Evolutionary conservation across 2,797 vertebrate species (phyloP), one percentile per base, ranked within the genome.

Genomic region (Schizopygopsis pylzovi): DNA sequence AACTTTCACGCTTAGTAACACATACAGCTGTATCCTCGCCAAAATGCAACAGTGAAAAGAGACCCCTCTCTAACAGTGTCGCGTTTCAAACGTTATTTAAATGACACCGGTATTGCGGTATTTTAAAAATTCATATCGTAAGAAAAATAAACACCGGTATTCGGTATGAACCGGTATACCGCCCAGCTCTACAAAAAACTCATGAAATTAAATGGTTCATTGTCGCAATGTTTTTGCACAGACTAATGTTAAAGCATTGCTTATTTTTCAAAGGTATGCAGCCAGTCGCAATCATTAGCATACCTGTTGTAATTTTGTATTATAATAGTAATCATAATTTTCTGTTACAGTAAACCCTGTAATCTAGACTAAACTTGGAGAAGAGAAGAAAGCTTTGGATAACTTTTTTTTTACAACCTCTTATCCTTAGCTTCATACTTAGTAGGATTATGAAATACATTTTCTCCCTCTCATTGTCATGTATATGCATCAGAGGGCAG

Each of bases 241-340:
- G n/a, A 82, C 72, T 41, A 72, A 52, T 81, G n/a, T 39, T 15
- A 33, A 25, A 12, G 72, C 75, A 85, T 47, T 59, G 56, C 15
- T 49, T 65, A 79, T 73, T 87, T 54, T 13, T 86, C 52, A 45
- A 2, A 2, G 13, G 45, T 45, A 52, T 33, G 39, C 49, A 78
- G 39, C 20, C 39, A 76, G 79, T 33, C 28, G 11, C 49, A 33
- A 47, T 63, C 56, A 81, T 81, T 87, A 81, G 47, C 63, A 73
- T 82, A 72, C n/a, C 25, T 85, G 80, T 28, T 56, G 63, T 75
- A 72, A 83, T 86, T 81, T 73, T n/a, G 6, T 70, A 61, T 89
- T 85, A 84, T 88, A 82, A 86, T 72, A 72, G 68, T 83, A 86
- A 87, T 73, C 67, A 86, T 88, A 4, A 43, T 87, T 84, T 83